Base-by-base conservation (phyloP, 2,797 vertebrate genomes). In the Botia kubotai region DNA sequence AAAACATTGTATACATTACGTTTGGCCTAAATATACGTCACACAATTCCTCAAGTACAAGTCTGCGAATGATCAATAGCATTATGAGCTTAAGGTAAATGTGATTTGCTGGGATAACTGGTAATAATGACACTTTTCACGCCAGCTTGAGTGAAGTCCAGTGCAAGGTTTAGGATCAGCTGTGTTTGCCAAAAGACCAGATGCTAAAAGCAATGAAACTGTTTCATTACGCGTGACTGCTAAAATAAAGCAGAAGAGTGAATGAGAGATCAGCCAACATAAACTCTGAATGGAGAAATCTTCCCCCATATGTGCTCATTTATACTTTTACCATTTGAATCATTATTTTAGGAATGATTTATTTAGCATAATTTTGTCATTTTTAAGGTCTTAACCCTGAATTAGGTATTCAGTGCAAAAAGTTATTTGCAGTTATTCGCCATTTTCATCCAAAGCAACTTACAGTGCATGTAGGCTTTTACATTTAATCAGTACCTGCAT, bases 181-280 rank as follows among this genome's bases (percentile, higher is more conserved):
- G 87, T 89, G 77, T 81, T 36, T 84, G 89, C 90, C 90, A 92
- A 86, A 84, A 58, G 70, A 87, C 86, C 93, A 94, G 90, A 92
- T 94, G 92, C 90, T 78, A 33, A 82, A 89, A 87, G 87, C 81
- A 81, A 88, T 90, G 83, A 86, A 88, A 81, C 75, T 73, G 67
- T 87, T 88, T 84, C 79, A 58, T 87, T 86, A 87, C 85, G 87
- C 84, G 82, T 90, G 87, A 89, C 75, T 79, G 83, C 66, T 78
- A 76, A 83, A 65, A 77, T 82, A 83, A 79, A 85, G 75, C 84
- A 87, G 83, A 86, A 75, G 79, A 82, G 83, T 82, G 80, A 87
- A 79, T 80, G 76, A 84, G 78, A 82, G 83, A 81, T 65, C 81
- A 83, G 86, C 88, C 89, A 90, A 84, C 88, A 66, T 88, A 91